Percentiles rank a stretch among this genome's conserved stretches.
phyloP scores from a whole-genome alignment of 2,113 vertebrate species.

The Syngnathus floridae region DNA sequence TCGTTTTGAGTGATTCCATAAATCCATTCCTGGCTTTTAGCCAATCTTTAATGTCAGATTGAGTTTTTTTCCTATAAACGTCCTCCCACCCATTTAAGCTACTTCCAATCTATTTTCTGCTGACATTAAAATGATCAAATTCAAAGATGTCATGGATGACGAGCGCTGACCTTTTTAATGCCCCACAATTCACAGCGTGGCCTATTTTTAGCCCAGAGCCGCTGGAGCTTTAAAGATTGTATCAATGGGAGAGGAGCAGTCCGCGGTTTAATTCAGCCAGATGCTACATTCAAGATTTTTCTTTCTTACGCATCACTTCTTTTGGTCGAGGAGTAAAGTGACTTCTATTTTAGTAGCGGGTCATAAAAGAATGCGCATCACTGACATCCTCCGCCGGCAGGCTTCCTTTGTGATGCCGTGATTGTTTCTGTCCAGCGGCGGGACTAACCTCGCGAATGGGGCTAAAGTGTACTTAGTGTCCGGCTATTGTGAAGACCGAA shows the following conservation, averaged over 20 bases:
- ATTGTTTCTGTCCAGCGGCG: slow-evolving; percentile 13
- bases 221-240: slow-evolving; percentile 60
- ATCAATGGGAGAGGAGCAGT: slow-evolving; percentile 56
- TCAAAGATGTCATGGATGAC: slow-evolving; percentile 37
- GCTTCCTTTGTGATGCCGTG: slow-evolving; percentile 17
- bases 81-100: slow-evolving; percentile 34
- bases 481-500: slow-evolving; percentile 35
- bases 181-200: slow-evolving; percentile 38
- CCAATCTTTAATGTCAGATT: slow-evolving; percentile 10
- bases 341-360: slow-evolving; percentile 23
- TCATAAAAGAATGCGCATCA: slow-evolving; percentile 25
- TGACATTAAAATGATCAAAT: slow-evolving; percentile 55
- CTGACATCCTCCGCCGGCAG: slow-evolving; percentile 16
- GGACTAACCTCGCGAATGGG: slow-evolving; percentile 13
- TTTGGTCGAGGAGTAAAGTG: slow-evolving; percentile 26
- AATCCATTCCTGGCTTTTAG: slow-evolving; percentile 5
- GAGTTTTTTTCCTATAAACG: background rate
- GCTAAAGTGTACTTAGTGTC: slow-evolving; percentile 31
- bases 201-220: slow-evolving; percentile 61
- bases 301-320: slow-evolving; percentile 10
- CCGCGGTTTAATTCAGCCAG: slow-evolving; percentile 50
- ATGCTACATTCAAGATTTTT: slow-evolving; percentile 36
- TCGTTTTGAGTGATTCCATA: background rate
- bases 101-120: slow-evolving; percentile 30
- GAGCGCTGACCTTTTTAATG: slow-evolving; percentile 59